phyloP scores from a whole-genome alignment of 2,888 invertebrate species.

The Xanthostigma xanthostigma region DNA sequence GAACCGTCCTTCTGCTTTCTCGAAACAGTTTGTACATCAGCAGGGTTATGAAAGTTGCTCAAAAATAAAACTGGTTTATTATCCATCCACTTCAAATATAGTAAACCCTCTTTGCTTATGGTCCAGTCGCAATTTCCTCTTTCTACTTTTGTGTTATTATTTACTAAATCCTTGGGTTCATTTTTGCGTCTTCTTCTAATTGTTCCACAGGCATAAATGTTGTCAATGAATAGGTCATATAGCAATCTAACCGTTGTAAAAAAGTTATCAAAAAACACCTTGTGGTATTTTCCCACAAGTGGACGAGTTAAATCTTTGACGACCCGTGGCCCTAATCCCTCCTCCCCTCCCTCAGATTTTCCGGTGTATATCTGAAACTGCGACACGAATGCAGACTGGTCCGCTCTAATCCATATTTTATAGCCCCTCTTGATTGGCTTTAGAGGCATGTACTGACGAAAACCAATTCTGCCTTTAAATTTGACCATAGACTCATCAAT shows the following conservation, averaged over 20 bases:
- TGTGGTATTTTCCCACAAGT: conserved; percentile 9
- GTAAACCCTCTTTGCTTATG: conserved; percentile 11
- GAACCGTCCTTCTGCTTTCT: conserved; percentile 11
- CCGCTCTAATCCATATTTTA: neutral
- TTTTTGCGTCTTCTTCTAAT: conserved; percentile 11
- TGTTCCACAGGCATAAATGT: conserved; percentile 15
- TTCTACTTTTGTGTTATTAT: conserved; percentile 12
- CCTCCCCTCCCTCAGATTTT: conserved; percentile 2
- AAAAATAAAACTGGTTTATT: conserved; percentile 11
- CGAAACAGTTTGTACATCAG: neutral
- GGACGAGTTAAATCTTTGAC: neutral
- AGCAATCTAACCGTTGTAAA: conserved; percentile 13
- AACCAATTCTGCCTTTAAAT: no score
- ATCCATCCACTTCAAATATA: conserved; percentile 14
- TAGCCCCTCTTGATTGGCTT: neutral
- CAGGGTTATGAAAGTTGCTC: conserved; percentile 12
- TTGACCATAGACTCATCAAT: no score
- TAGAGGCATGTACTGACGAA: no score
- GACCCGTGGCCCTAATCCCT: no score
- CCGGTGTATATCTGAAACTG: no score
- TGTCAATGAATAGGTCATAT: conserved; percentile 9
- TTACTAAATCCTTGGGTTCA: conserved; percentile 10
- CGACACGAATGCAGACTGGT: no score
- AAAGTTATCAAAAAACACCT: conserved; percentile 16
- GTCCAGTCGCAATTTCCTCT: conserved; percentile 16